Evolutionary conservation across 2,888 invertebrate genomes (phyloP), one percentile per base, ranked within the genome.

Genomic region (Macaria liturata): DNA sequence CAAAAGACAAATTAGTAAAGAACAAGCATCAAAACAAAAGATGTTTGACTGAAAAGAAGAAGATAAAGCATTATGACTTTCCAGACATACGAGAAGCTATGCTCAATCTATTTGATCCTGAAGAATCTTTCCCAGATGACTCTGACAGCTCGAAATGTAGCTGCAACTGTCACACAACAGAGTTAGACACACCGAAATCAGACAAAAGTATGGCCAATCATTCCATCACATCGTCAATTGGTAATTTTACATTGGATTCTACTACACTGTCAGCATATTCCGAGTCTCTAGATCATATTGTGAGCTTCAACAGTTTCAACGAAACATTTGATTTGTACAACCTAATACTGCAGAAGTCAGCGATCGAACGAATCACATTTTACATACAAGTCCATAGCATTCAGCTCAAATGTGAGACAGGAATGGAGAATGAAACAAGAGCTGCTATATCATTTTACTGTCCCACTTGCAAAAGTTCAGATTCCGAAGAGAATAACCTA

Each of bases 321-420:
- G 89, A 91, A 37, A 74, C 81, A 0, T 86, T 43, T 7, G 43
- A 9, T 37, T 64, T 91, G 0, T 83, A 80, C 49, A 76, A 64
- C 42, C 78, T 79, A 0, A 32, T 91, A 1, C 76, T 88, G 0
- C 87, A 90, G 53, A 88, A 86, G 60, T 74, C 90, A 5, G 85
- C 91, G 0, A 84, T 90, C 2, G 91, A 91, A 65, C 77, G 91
- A 0, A 86, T 91, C 7, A 88, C 84, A 0, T 91, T 91, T 71
- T 91, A 91, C 7, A 80, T 91, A 0, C 87, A 88, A 81, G 91
- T 86, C 0, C 91, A 91, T 54, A 86, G 87, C 47, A 84, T 91
- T 6, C 84, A 91, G 59, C 57, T 91, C 0, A 82, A 75, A 34
- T 81, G 80, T 44, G 83, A 84, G 4, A 32, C 62, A 0, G 76